These are phyloP conservation scores for Euphydryas editha DNA, from an alignment of 2,888 invertebrate species.

Conservation along the genomic window DNA sequence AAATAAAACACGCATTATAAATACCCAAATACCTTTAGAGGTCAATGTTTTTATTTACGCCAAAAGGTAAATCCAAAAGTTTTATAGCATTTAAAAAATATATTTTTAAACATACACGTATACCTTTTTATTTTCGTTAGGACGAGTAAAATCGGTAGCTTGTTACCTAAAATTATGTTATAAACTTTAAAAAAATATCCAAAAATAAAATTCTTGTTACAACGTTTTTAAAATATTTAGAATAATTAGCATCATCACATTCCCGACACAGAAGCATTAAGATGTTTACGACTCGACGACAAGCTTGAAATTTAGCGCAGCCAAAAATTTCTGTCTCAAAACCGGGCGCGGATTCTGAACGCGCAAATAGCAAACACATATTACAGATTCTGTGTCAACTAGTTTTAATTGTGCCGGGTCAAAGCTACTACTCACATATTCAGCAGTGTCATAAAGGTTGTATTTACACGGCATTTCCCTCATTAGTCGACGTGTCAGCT, in stretches of 20 bases:
- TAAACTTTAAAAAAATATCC: not conserved
- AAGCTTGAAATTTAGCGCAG: not conserved
- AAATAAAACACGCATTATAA: no score
- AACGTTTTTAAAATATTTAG: slow-evolving; percentile 1
- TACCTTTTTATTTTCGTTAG: not conserved
- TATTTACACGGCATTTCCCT: slow-evolving; percentile 37
- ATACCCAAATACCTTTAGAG: no score
- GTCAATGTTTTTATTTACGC: no score
- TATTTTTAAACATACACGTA: not conserved
- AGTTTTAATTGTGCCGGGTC: slow-evolving; percentile 34
- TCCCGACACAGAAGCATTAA: not conserved
- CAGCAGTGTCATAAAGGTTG: slow-evolving; percentile 35
- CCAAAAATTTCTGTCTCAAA: slow-evolving; percentile 8
- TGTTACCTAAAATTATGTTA: not conserved
- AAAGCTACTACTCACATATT: slow-evolving; percentile 35
- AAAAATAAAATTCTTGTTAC: not conserved
- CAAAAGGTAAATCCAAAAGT: not conserved
- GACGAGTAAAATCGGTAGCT: not conserved
- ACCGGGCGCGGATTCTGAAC: not conserved
- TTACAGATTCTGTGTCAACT: slow-evolving; percentile 31
- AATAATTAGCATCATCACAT: not conserved
- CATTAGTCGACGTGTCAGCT: slow-evolving; percentile 34
- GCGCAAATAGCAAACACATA: slow-evolving; percentile 19
- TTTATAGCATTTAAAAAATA: no score
- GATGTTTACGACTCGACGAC: not conserved